Evolutionary conservation across 2,113 vertebrate species (phyloP).

Genomic region (Psilopsiagon aymara): DNA sequence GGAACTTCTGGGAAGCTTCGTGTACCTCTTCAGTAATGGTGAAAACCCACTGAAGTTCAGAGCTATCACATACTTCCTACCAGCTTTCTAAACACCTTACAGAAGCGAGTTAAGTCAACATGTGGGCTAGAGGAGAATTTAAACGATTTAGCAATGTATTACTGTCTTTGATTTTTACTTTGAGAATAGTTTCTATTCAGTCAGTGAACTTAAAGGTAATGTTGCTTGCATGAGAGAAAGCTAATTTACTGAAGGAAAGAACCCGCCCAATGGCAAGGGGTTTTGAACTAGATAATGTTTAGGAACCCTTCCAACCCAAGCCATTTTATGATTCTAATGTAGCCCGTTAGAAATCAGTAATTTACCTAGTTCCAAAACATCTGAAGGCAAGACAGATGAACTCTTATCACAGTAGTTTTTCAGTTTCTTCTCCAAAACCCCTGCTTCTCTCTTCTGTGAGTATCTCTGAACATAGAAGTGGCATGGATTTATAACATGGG

Average conservation of each 20-base stretch:
- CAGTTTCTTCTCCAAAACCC: slow-evolving; percentile 77
- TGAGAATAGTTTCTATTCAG: neutral
- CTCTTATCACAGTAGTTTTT: slow-evolving; percentile 60
- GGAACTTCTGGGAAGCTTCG: neutral
- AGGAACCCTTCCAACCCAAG: neutral
- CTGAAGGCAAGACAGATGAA: slow-evolving; percentile 66
- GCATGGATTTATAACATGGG: slow-evolving; percentile 85
- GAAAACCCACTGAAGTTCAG: fast-evolving
- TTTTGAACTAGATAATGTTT: neutral
- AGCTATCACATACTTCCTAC: neutral
- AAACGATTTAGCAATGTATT: neutral
- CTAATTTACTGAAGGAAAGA: neutral
- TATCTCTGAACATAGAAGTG: slow-evolving; percentile 88
- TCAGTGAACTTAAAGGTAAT: neutral
- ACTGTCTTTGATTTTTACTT: neutral
- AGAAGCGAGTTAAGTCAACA: neutral
- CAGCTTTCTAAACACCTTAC: neutral
- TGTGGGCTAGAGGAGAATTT: neutral
- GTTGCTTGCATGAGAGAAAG: neutral
- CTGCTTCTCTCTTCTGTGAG: slow-evolving; percentile 73
- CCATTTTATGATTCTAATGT: neutral
- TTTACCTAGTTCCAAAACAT: slow-evolving; percentile 84
- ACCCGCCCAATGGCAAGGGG: neutral
- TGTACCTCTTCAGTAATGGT: neutral
- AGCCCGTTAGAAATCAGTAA: neutral